Evolutionary conservation across 1,140 invertebrate genomes (phyloP), one percentile per base, ranked within the genome.

Genomic region (Sarcophaga peregrina): DNA sequence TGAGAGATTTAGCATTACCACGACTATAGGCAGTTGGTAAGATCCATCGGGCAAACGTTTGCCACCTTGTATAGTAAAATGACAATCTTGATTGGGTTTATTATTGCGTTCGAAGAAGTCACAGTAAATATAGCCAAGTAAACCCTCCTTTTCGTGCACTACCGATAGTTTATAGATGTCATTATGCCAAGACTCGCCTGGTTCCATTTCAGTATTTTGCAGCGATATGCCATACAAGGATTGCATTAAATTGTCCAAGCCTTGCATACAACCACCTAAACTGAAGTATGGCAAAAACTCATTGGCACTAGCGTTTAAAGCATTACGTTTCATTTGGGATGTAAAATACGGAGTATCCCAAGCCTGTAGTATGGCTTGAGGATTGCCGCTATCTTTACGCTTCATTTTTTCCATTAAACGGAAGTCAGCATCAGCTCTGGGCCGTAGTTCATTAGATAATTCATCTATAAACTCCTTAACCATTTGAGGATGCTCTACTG

Each of bases 11-110:
- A 99, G 91, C 94, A 98, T 97, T 11, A 99, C 92, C 52, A 99
- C 98, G 0, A 99, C 98, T 75, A 99, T 94, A 7, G 98, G 98
- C 86, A 95, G 93, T 92, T 97, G 96, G 90, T 99, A 98, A 68
- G 92, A 92, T n/a, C 96, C 96, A 91, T 98, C 94, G 0, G 93
- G 86, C 75, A 96, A 87, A 83, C 93, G 87, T 91, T 96, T 96
- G 25, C 98, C 98, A 17, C 98, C 98, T 87, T 95, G 95, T 84
- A 99, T 98, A 0, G 98, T 99, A 91, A 98, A 99, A 91, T 99
- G 99, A 88, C 98, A 99, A 89, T 99, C 99, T 92, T 99, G 98
- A 91, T 97, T 95, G 46, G 96, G 95, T 91, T 99, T 99, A 8
- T 95, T 94, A 52, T 92, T 87, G 81, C 99, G 92, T 88, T 97